phyloP scores from a whole-genome alignment of 2,888 invertebrate genomes.

The Merodon equestris region DNA sequence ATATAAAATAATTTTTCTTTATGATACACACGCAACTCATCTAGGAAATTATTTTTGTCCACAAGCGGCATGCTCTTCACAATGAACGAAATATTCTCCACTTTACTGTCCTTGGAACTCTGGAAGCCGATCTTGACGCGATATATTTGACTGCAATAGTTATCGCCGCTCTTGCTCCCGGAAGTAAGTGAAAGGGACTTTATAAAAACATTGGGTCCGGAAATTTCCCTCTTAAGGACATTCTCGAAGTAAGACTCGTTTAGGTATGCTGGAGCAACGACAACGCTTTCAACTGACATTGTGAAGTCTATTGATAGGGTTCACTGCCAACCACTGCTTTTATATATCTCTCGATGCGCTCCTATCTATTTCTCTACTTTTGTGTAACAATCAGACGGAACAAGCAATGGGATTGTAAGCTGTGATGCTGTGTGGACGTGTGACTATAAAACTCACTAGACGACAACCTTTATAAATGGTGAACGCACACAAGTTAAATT shows the following conservation, averaged over 20 bases:
- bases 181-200: slow-evolving; percentile 67
- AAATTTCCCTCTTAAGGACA: slow-evolving; percentile 72
- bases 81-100: slow-evolving; percentile 60
- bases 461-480: no score
- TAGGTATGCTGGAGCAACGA: slow-evolving; percentile 70
- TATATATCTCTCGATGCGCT: no score
- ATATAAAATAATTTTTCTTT: slow-evolving; percentile 78
- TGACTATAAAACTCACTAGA: no score
- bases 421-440: no score
- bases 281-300: slow-evolving; percentile 26
- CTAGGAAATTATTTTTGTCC: slow-evolving; percentile 72
- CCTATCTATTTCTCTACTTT: no score
- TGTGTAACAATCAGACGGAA: no score
- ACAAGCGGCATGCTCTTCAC: slow-evolving; percentile 72
- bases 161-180: slow-evolving; percentile 75
- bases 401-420: no score
- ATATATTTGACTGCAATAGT: slow-evolving; percentile 76
- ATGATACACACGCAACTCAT: slow-evolving; percentile 78
- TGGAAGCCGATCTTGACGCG: slow-evolving; percentile 71
- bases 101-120: not conserved
- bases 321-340: no score
- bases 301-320: not conserved
- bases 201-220: slow-evolving; percentile 68
- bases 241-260: slow-evolving; percentile 73
- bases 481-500: no score